These are phyloP conservation scores for Podocnemis expansa DNA, from an alignment of 2,113 vertebrate species.

Conservation along the genomic window DNA sequence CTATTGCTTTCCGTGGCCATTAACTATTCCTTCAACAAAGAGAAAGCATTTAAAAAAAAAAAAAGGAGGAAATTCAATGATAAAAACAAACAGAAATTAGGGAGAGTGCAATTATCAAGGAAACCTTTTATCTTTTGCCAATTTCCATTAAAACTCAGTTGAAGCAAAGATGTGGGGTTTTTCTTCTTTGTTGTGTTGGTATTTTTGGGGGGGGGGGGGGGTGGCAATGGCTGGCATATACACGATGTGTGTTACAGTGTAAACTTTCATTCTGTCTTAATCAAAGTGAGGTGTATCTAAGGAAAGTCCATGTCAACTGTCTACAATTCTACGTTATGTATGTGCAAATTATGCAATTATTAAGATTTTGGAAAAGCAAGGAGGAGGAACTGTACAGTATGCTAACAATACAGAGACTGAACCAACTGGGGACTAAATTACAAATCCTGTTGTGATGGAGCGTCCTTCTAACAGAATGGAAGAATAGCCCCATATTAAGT, in stretches of 20 bases:
- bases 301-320: neutral
- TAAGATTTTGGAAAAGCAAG: neutral
- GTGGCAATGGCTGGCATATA: neutral
- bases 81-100: neutral
- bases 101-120: neutral
- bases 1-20: neutral
- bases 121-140: neutral
- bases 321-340: neutral
- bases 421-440: neutral
- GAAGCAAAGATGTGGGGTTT: neutral
- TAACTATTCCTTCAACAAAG: neutral
- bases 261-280: neutral
- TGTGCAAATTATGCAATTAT: neutral
- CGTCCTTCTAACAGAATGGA: neutral
- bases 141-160: neutral
- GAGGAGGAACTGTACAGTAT: neutral
- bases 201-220: too few species aligned
- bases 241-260: neutral
- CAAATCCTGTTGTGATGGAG: neutral
- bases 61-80: conserved; percentile 2
- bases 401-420: neutral
- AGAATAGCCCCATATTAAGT: neutral
- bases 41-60: neutral
- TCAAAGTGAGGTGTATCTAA: neutral
- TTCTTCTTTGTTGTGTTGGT: neutral